Percentiles rank a stretch among this genome's conserved stretches.
phyloP scores from a whole-genome alignment of 2,797 vertebrate species.

The Odontamblyopus rebecca region DNA sequence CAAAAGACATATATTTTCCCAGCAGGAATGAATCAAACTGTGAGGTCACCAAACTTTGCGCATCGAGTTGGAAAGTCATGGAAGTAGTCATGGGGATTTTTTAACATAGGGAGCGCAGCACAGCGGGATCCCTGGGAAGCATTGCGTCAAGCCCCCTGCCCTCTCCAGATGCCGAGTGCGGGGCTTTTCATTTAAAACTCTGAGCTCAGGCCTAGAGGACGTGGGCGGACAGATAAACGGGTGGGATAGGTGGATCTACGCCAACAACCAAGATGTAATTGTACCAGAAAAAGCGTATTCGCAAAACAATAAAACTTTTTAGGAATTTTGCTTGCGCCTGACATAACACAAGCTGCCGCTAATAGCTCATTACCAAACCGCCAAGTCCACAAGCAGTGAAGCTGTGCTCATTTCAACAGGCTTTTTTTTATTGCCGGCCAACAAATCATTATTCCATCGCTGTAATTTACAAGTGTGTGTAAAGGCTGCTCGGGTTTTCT shows the following conservation, averaged over 20 bases:
- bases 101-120: conserved; percentile 10
- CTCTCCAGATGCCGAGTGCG: conserved; percentile 69
- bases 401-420: conserved; percentile 19
- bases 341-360: conserved; percentile 42
- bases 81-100: conserved; percentile 47
- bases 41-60: conserved; percentile 16
- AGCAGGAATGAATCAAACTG: conserved; percentile 25
- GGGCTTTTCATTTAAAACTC: conserved; percentile 60
- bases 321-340: conserved; percentile 33
- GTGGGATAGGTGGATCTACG: conserved; percentile 21
- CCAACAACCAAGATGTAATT: conserved; percentile 51
- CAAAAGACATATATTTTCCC: conserved; percentile 21
- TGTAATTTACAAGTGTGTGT: conserved; percentile 49
- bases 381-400: conserved; percentile 36
- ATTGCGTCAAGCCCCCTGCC: conserved; percentile 63
- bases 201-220: conserved; percentile 38
- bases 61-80: conserved; percentile 20
- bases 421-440: conserved; percentile 45
- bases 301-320: conserved; percentile 60
- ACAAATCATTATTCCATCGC: conserved; percentile 56
- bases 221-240: conserved; percentile 31
- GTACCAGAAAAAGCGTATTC: conserved; percentile 49
- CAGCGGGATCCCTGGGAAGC: conserved; percentile 44
- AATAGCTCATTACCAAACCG: conserved; percentile 50
- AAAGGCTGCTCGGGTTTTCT: conserved; percentile 35